Base-by-base conservation (phyloP, 2,113 vertebrate genomes). In the Corapipo altera region DNA sequence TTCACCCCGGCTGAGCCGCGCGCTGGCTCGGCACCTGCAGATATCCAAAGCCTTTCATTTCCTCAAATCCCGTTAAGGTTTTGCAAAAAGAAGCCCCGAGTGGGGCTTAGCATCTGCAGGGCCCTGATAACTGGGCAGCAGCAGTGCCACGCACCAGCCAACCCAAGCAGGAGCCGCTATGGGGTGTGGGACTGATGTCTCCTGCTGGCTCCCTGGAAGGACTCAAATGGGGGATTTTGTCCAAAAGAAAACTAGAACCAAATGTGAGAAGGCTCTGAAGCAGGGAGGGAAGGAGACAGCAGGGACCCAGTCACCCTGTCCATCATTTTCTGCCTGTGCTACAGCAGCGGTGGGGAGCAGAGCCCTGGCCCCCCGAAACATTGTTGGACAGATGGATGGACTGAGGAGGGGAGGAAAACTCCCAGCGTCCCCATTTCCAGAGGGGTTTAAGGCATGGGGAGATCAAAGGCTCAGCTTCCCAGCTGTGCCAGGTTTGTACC, bases 31-130 rank as follows among this genome's bases (percentile, higher is more conserved):
- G 88, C 90, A 90, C 95, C 93, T 87, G 84, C 81, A 80, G 82
- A 80, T 59, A 49, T 30, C 73, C 94, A 69, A 89, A 93, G 93
- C 91, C 67, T 92, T 91, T 96, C 85, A 73, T 88, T 92, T 67
- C 93, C 83, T 74, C 91, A 90, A 91, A 95, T 95, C 95, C 76
- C 78, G 55, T 95, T 92, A 96, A 94, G 94, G 74, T 78, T 88
- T 96, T 93, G 86, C 88, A 80, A 78, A 96, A 61, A 69, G 90
- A 39, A 92, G 93, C 88, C 93, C 88, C 15, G 16, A 84, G 83
- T 61, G 91, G 75, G 94, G 83, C 70, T 95, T 82, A 87, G 75
- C 89, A 78, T 94, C 95, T 94, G 92, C 91, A 91, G 92, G 94
- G 69, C 51, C 9, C 91, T 75, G 95, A 93, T 96, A 95, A 96